Base-by-base conservation (phyloP, 2,113 vertebrate genomes). In the Notiomystis cincta region DNA sequence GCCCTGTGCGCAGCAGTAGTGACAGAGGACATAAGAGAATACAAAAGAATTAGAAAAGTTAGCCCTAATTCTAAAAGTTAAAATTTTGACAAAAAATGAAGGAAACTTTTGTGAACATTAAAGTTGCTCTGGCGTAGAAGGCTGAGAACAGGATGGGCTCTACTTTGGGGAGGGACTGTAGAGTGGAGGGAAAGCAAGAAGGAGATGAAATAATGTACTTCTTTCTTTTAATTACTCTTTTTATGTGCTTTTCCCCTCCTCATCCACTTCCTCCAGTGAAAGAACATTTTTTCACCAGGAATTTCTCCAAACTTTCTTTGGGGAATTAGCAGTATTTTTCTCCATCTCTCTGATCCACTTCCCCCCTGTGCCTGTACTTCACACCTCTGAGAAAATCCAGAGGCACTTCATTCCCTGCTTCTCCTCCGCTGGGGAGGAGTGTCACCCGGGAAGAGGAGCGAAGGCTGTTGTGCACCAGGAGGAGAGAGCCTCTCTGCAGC, bases 141-240 rank as follows among this genome's bases (percentile, higher is more conserved):
- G 30, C 30, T 30, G 17, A 11, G 8, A 48, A 35, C 33, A 53
- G 73, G 45, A 45, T 15, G 40, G 70, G 42, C 30, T 91, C 20
- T 91, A 53, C 67, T 48, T 57, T 54, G 15, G 20, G 1, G 0
- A 50, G 14, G 2, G 2, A 5, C 5, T 50, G 69, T 54, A 28
- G 47, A 31, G 11, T 44, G 24, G 31, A 47, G 15, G 51, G 54
- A 62, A 82, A 65, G 47, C 35, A 70, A 75, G 66, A 22, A 21
- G 33, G 40, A 73, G 57, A 51, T 5, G 1, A 92, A 91, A 57
- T n/a, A 57, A 60, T 8, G 4, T 72, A 44, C 81, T 91, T 58
- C 25, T 82, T 86, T 82, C n/a, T 85, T 95, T 94, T 85, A 50
- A n/a, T 96, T 94, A 45, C 56, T 61, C 21, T 19, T 88, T 89